Evolutionary conservation across 2,113 vertebrate genomes (phyloP).

Genomic region (Odontophorus gujanensis): DNA sequence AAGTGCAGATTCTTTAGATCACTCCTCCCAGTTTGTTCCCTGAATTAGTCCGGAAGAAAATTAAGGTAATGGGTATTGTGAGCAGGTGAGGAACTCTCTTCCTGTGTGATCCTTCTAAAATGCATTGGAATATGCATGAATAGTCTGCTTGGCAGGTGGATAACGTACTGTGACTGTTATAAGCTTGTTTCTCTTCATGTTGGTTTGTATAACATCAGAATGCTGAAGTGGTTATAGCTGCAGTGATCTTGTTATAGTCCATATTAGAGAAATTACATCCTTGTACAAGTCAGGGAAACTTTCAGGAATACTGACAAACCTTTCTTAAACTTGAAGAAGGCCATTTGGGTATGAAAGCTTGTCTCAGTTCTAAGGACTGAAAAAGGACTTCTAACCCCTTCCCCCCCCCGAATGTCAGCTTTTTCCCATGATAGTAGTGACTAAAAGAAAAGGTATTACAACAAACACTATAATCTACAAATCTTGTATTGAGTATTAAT

Average conservation of each 20-base stretch:
- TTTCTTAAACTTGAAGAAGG: not conserved
- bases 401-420: not conserved
- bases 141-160: not conserved
- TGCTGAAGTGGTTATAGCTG: not conserved
- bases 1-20: not conserved
- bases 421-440: not conserved
- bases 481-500: not conserved
- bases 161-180: not conserved
- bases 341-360: not conserved
- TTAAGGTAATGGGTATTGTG: not conserved
- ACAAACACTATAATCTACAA: not conserved
- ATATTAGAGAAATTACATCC: not conserved
- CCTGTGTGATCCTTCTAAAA: not conserved
- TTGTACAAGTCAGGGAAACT: not conserved
- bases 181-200: not conserved
- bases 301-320: not conserved
- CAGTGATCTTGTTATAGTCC: not conserved
- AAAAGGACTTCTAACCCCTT: not conserved
- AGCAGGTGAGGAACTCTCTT: not conserved
- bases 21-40: not conserved
- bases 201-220: not conserved
- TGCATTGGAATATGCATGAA: not conserved
- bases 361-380: not conserved
- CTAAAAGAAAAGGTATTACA: not conserved
- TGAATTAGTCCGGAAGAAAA: not conserved